A percentile compares a stretch with the other conserved stretches of the same genome.
phyloP scores from a whole-genome alignment of 1,140 invertebrate species.

The Agraylea sexmaculata region DNA sequence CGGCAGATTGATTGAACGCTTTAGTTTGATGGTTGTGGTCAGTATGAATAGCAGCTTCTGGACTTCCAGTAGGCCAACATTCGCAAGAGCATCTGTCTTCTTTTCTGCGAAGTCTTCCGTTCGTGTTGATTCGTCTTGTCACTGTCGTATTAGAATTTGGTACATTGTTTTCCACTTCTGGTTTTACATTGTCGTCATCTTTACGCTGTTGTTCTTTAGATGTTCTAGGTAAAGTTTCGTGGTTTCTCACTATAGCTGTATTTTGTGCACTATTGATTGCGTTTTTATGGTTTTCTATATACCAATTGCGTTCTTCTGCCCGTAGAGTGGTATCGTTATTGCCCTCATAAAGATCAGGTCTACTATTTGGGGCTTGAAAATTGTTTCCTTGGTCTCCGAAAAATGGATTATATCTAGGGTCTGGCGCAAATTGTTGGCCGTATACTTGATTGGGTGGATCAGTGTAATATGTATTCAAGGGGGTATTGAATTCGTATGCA shows the following conservation, averaged over 20 bases:
- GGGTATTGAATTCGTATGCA: slow-evolving; percentile 19
- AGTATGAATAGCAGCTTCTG: slow-evolving; percentile 31
- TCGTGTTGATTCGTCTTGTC: slow-evolving; percentile 27
- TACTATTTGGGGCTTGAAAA: slow-evolving; percentile 6
- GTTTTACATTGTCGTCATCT: slow-evolving; percentile 36
- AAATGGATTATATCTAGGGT: slow-evolving; percentile 11
- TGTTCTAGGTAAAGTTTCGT: slow-evolving; percentile 19
- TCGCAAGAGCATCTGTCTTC: slow-evolving; percentile 40
- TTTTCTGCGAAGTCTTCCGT: slow-evolving; percentile 33
- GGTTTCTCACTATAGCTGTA: slow-evolving; percentile 14
- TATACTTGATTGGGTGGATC: slow-evolving; percentile 12
- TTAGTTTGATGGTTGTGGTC: slow-evolving; percentile 29
- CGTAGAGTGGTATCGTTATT: slow-evolving; percentile 39
- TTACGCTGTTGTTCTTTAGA: slow-evolving; percentile 18
- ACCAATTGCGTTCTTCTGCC: slow-evolving; percentile 40
- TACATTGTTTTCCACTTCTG: slow-evolving; percentile 35
- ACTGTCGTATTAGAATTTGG: slow-evolving; percentile 23
- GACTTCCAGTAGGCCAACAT: slow-evolving; percentile 33
- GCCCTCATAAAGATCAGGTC: slow-evolving; percentile 30
- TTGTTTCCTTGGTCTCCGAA: slow-evolving; percentile 7
- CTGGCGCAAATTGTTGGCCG: slow-evolving; percentile 10
- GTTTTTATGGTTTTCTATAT: slow-evolving; percentile 40
- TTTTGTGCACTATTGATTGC: slow-evolving; percentile 9
- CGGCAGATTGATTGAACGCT: slow-evolving; percentile 30
- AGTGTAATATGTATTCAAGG: slow-evolving; percentile 18